A percentile compares a stretch with the other conserved stretches of the same genome.
Conservation (phyloP, 2,113 vertebrate species). For the Physeter macrocephalus region DNA sequence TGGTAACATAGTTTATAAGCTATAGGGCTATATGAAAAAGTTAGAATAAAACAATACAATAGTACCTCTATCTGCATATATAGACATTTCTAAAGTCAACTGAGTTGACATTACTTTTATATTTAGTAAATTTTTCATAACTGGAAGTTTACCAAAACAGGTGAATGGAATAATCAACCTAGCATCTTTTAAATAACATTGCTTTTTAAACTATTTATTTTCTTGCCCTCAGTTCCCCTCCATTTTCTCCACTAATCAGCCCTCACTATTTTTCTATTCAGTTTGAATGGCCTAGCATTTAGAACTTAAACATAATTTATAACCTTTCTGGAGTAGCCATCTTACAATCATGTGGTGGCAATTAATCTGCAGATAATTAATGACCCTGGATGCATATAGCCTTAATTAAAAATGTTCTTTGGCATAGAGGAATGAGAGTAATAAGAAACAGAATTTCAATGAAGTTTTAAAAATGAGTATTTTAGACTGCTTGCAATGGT, state of each 20-base stretch:
- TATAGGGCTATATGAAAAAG: neutral
- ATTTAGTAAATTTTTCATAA: neutral
- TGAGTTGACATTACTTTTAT: neutral
- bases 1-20: neutral
- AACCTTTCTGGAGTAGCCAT: conserved; percentile 62
- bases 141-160: neutral
- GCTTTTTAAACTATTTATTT: conserved; percentile 7
- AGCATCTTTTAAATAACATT: neutral
- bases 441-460: conserved; percentile 68
- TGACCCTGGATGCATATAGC: conserved; percentile 57
- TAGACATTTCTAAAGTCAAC: neutral
- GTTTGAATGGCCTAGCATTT: conserved; percentile 48
- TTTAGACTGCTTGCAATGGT: neutral
- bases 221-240: neutral
- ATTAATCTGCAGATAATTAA: conserved; percentile 77
- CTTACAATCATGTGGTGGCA: conserved; percentile 66
- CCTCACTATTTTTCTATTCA: neutral
- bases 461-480: conserved; percentile 47
- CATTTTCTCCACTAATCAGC: conserved; percentile 40
- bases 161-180: neutral
- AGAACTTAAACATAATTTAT: conserved; percentile 71
- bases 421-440: conserved; percentile 66
- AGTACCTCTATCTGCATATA: neutral
- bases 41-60: neutral
- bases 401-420: conserved; percentile 72